Conservation (phyloP, 2,888 invertebrate species). For the Salticus scenicus region DNA sequence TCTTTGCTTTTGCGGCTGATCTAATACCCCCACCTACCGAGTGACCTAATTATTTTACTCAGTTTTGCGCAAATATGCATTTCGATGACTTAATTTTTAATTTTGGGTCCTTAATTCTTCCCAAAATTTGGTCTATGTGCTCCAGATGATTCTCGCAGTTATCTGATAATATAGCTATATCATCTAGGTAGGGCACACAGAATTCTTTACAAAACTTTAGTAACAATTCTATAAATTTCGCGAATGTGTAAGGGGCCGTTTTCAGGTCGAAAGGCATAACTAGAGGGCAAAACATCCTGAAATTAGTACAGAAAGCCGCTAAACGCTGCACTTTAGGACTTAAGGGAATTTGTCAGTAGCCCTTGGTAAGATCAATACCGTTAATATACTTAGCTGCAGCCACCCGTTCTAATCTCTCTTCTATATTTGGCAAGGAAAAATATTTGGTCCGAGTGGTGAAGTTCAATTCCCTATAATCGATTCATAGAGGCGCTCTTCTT, state of each 20-base stretch:
- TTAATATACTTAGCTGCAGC: no score
- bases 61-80: neutral
- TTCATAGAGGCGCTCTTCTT: neutral
- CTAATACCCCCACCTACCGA: neutral
- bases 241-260: neutral
- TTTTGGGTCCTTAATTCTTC: neutral
- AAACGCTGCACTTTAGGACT: no score
- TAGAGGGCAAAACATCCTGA: neutral
- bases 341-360: no score
- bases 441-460: neutral
- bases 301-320: neutral
- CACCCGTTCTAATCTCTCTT: neutral
- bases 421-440: slow-evolving; percentile 22
- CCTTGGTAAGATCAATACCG: no score
- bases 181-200: neutral
- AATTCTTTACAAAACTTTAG: neutral
- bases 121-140: neutral
- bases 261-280: neutral
- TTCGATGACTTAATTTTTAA: neutral
- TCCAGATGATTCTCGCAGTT: neutral
- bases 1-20: no score
- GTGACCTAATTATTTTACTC: neutral
- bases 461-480: slow-evolving; percentile 13
- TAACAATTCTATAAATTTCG: neutral
- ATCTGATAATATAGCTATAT: neutral